These are phyloP conservation scores for Lasioglossum vierecki DNA, from an alignment of 2,888 invertebrate species.

Conservation along the genomic window DNA sequence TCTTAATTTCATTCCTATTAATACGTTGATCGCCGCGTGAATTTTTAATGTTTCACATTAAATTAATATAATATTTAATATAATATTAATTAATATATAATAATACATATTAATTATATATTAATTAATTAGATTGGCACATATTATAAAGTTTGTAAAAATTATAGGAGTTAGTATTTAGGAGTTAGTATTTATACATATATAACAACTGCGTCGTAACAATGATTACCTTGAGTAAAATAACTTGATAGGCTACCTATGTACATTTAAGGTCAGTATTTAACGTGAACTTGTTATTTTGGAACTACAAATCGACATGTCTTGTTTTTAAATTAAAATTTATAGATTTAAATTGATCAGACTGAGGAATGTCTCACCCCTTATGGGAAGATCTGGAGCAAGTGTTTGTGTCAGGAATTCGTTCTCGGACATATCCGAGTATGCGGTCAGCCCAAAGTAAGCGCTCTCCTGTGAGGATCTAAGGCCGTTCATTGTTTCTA, in stretches of 20 bases:
- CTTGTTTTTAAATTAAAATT: not conserved
- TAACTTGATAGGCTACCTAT: too few relatives aligned
- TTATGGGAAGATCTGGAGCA: constrained; percentile 74
- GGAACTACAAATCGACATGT: not conserved
- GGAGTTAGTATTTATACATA: too few relatives aligned
- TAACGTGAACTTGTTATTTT: not conserved
- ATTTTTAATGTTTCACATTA: not conserved
- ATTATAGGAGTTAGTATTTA: too few relatives aligned
- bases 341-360: not conserved
- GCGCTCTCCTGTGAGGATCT: constrained; percentile 84
- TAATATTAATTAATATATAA: too few relatives aligned
- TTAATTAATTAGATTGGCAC: too few relatives aligned
- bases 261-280: too few relatives aligned
- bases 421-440: constrained; percentile 86
- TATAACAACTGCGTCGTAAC: too few relatives aligned
- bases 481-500: constrained; percentile 84
- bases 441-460: constrained; percentile 86
- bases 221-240: too few relatives aligned
- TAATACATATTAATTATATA: too few relatives aligned
- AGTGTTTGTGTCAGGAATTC: constrained; percentile 85
- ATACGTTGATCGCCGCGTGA: not conserved
- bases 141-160: too few relatives aligned
- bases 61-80: too few relatives aligned
- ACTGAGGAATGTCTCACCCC: constrained; percentile 40
- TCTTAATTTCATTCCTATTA: not conserved